Percentiles rank a stretch among this genome's conserved stretches.
Conservation (phyloP, 2,888 invertebrate genomes). For the Tortrix viridana region DNA sequence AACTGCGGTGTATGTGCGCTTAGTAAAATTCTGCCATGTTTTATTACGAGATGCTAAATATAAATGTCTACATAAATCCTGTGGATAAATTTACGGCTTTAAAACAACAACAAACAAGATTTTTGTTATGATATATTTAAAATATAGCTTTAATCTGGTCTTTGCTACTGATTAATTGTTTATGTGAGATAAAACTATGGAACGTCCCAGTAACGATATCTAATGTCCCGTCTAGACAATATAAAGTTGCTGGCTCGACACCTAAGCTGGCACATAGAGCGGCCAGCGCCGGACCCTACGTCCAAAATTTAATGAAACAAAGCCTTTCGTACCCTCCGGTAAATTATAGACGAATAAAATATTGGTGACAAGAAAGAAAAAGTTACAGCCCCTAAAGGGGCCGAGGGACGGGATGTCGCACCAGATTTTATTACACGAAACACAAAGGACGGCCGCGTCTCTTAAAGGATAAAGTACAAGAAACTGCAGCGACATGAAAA, state of each 20-base stretch:
- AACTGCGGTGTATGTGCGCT: conserved; percentile 5
- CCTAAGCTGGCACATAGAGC: conserved; percentile 49
- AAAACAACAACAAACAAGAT: too few species aligned
- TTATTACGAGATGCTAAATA: not conserved
- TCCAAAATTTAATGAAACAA: conserved; percentile 68
- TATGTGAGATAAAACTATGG: not conserved
- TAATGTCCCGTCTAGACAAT: conserved; percentile 32
- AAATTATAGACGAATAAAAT: conserved; percentile 75
- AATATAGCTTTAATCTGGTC: not conserved
- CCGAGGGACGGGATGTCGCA: conserved; percentile 62
- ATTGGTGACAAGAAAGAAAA: conserved; percentile 70
- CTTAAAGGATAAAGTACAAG: conserved; percentile 55
- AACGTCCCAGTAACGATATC: not conserved
- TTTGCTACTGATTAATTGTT: not conserved
- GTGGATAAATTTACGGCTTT: too few species aligned
- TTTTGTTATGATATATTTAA: too few species aligned
- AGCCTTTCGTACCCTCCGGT: conserved; percentile 59
- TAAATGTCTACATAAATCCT: too few species aligned
- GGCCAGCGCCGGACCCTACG: conserved; percentile 45
- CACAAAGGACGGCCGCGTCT: conserved; percentile 65
- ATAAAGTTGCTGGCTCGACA: conserved; percentile 22
- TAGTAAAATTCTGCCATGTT: not conserved
- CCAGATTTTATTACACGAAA: conserved; percentile 73
- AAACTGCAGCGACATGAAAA: conserved; percentile 55
- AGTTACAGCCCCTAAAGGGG: conserved; percentile 73